Evolutionary conservation across 2,888 invertebrate species (phyloP).

Genomic region (Caenorhabditis sp.): DNA sequence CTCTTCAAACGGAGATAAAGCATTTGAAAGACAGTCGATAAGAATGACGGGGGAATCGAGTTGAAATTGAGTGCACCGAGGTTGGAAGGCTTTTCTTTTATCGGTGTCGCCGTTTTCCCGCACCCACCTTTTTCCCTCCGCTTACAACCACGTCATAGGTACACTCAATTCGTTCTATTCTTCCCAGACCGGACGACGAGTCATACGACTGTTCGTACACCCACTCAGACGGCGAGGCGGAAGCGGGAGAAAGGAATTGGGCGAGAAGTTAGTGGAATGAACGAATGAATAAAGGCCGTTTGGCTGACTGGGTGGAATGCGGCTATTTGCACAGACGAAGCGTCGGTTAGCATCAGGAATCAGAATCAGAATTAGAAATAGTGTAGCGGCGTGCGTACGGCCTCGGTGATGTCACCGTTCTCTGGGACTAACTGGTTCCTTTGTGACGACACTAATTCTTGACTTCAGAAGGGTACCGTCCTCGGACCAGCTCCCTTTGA

Average conservation of each 20-base stretch:
- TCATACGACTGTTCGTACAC: slow-evolving; percentile 50
- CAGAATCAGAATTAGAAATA: slow-evolving; percentile 30
- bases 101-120: slow-evolving; percentile 20
- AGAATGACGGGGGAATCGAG: slow-evolving; percentile 2
- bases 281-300: slow-evolving; percentile 23
- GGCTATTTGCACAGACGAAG: slow-evolving; percentile 44
- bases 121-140: slow-evolving; percentile 28
- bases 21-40: background rate
- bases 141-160: slow-evolving; percentile 48
- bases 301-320: slow-evolving; percentile 8
- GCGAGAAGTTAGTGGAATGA: slow-evolving; percentile 16
- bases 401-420: slow-evolving; percentile 54
- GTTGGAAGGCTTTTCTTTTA: slow-evolving; percentile 20
- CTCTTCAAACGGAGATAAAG: slow-evolving; percentile 16
- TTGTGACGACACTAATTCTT: slow-evolving; percentile 54
- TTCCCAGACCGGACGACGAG: slow-evolving; percentile 46
- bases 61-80: slow-evolving; percentile 26
- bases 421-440: slow-evolving; percentile 50
- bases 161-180: slow-evolving; percentile 31
- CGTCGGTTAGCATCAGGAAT: slow-evolving; percentile 38
- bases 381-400: slow-evolving; percentile 37
- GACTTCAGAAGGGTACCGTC: slow-evolving; percentile 23
- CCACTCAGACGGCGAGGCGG: slow-evolving; percentile 28
- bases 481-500: background rate
- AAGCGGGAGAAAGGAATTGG: slow-evolving; percentile 31